Conservation (phyloP, 92 coral and sea anemone species). For the Parazoanthus darwini region DNA sequence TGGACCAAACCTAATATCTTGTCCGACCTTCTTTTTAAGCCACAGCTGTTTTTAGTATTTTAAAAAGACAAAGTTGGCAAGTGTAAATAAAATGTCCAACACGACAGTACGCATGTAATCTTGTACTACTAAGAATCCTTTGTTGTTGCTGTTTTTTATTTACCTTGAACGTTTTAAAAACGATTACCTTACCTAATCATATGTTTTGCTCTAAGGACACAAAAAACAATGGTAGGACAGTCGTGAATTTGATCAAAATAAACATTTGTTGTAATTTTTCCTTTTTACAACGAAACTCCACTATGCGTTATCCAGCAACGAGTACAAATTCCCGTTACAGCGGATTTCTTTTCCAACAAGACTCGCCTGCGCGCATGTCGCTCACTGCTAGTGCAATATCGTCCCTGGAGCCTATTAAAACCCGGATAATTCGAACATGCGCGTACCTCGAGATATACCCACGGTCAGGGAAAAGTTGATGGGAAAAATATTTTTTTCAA, state of each 20-base stretch:
- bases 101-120: background rate
- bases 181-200: too few relatives aligned
- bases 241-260: too few relatives aligned
- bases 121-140: background rate
- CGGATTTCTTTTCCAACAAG: too few relatives aligned
- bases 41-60: background rate
- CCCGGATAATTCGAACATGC: background rate
- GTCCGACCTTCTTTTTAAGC: background rate
- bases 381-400: background rate
- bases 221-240: too few relatives aligned
- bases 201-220: too few relatives aligned
- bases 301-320: background rate
- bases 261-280: too few relatives aligned
- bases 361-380: background rate
- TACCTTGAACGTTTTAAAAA: too few relatives aligned
- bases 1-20: background rate
- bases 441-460: too few relatives aligned
- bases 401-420: too few relatives aligned
- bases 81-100: background rate
- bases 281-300: too few relatives aligned
- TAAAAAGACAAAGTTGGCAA: background rate
- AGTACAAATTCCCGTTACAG: background rate
- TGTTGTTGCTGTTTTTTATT: background rate
- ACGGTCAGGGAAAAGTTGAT: too few relatives aligned
- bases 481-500: too few relatives aligned